Evolutionary conservation across 2,113 vertebrate genomes (phyloP).

Genomic region (Sceloporus undulatus): DNA sequence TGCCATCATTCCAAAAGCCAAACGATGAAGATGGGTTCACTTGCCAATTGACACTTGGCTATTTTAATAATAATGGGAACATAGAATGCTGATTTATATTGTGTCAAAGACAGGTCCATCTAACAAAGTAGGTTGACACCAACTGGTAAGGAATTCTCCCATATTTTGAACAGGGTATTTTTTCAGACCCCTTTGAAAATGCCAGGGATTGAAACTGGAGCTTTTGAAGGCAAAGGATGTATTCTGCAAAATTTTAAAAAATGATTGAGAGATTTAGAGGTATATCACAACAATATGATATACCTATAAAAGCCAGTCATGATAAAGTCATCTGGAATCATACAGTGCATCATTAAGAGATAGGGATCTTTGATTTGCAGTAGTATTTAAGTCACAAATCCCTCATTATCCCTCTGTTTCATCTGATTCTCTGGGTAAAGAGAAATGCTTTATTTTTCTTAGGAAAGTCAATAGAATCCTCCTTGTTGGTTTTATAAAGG

Average conservation of each 20-base stretch:
- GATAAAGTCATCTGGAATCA: background rate
- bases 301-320: background rate
- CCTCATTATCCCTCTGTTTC: background rate
- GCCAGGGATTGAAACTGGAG: no score
- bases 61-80: no score
- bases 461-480: rapidly evolving
- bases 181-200: no score
- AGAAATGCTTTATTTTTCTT: background rate
- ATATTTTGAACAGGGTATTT: no score
- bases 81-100: no score
- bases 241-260: background rate
- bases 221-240: no score
- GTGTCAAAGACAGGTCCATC: no score
- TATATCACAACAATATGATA: background rate
- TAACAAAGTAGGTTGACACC: no score
- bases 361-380: background rate
- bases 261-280: background rate
- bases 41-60: no score
- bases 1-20: background rate
- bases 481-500: background rate
- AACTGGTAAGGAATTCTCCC: no score
- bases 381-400: background rate
- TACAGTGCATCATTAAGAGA: background rate
- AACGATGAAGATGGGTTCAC: background rate
- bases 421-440: background rate